Evolutionary conservation across 1,140 invertebrate genomes (phyloP), one percentile per base, ranked within the genome.

Genomic region (Aphelenchoides fujianensis): DNA sequence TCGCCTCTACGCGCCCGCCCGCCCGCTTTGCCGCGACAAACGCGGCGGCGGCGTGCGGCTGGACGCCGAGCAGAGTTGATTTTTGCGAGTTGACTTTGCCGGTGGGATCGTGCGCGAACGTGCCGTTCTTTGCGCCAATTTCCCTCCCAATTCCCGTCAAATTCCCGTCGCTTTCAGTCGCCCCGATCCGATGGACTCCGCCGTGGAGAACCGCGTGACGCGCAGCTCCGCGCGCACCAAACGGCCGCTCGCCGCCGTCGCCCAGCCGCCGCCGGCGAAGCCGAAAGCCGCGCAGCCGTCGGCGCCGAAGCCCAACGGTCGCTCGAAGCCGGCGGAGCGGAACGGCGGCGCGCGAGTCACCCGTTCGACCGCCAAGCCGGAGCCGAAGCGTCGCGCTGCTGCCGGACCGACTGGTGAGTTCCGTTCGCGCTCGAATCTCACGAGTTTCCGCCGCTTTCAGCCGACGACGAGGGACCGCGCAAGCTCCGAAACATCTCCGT

Each of bases 331-430:
- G 12, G 23, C 41, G 41, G 41, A 48, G n/a, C n/a, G n/a, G 23
- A 48, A 48, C 41, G 41, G 12, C 41, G 23, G 23, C 23, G 23
- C 41, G 41, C 12, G 55, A 5, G 5, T 59, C 34, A 59, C 55
- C 7, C 55, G 55, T 7, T 59, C 55, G 23, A 59, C 55, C 28
- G 19, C 55, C 5, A 59, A 59, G 34, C 5, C 55, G 55, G 55
- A 59, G 7, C 5, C 23, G 27, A 59, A 19, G 34, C 28, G 34
- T 30, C 55, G 55, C 23, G 55, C 34, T 59, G 5, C 12, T 48
- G 41, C 7, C 28, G 23, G 5, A 59, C 7, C 55, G 23, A 59
- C 5, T 5, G 55, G 55, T 59, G 34, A 19, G 55, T 59, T 59
- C 41, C 12, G 12, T 48, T 48, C 12, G 41, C 12, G 41, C 12